Evolutionary conservation across 2,113 vertebrate genomes (phyloP), one percentile per base, ranked within the genome.

Genomic region (Odobenus rosmarus): DNA sequence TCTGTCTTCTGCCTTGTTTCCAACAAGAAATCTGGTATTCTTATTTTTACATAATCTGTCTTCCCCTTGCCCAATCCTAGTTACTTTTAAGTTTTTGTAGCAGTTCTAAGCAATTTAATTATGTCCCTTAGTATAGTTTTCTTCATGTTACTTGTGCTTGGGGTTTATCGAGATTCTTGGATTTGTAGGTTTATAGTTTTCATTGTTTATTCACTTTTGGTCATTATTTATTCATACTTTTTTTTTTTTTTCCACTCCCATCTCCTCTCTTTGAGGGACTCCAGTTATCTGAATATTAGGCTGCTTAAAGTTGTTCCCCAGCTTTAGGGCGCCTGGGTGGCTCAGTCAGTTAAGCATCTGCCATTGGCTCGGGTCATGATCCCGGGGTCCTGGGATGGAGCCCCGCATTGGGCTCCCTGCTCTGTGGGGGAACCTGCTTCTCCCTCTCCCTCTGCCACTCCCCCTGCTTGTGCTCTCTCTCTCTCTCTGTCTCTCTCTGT

Each of bases 51-150:
- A 42, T 21, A 61, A 61, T 39, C 21, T 42, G 24, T 33, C 42
- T 53, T 87, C 61, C 24, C 18, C 42, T 28, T 42, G 11, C 46
- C 24, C 3, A 46, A 6, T 15, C 19, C 33, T 23, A 16, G 4
- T n/a, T 93, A 19, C 79, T 93, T 77, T 83, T 82, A n/a, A 92
- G 49, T 76, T 57, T 89, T 76, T 61, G 36, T 84, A 69, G 26
- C 62, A 42, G 23, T 71, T 95, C 76, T 57, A 36, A 57, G 46
- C 69, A 76, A 3, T 77, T 77, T 84, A 23, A 67, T 76, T 64
- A 67, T 57, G n/a, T 80, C 28, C 39, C 67, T 82, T 89, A 53
- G 13, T 51, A 12, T 82, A 15, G 80, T 55, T 71, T 82, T 71
- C 76, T 51, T 33, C 57, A 36, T 84, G 80, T 57, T 84, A 76